These are phyloP conservation scores for Trigoniulus corallinus DNA, from an alignment of 1,140 invertebrate genomes.

Conservation along the genomic window DNA sequence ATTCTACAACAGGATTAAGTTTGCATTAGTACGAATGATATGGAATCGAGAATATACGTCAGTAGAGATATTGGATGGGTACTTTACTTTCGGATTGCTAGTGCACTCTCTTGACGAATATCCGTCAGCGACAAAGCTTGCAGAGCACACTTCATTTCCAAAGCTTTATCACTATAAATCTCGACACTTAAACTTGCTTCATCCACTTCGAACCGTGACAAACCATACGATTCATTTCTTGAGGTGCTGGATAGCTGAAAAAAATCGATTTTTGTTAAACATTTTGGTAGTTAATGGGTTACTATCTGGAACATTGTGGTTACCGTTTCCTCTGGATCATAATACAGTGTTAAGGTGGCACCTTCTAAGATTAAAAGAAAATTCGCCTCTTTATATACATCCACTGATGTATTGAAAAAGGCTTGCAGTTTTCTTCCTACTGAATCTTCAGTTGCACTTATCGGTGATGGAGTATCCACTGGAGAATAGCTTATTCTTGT, in stretches of 20 bases:
- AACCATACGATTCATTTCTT: constrained; percentile 48
- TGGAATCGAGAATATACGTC: constrained; percentile 3
- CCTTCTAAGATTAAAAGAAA: constrained; percentile 46
- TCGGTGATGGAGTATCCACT: constrained; percentile 14
- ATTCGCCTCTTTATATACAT: constrained; percentile 37
- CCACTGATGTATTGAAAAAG: constrained; percentile 49
- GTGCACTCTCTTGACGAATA: constrained; percentile 42
- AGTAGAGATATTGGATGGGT: not conserved
- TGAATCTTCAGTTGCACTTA: constrained; percentile 31
- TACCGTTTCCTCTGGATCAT: constrained; percentile 50
- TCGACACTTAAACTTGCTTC: constrained; percentile 44
- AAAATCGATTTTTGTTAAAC: too few species aligned
- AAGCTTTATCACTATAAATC: constrained; percentile 47
- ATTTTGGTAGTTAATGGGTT: too few species aligned
- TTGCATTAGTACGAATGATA: not conserved
- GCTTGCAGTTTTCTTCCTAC: constrained; percentile 50
- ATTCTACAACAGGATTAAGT: constrained; percentile 32
- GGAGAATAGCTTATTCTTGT: too few species aligned
- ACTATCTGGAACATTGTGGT: not conserved
- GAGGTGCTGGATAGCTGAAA: constrained; percentile 40
- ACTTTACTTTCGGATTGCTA: constrained; percentile 43
- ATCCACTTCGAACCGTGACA: constrained; percentile 51
- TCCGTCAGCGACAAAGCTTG: constrained; percentile 52
- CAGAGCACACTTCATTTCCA: constrained; percentile 50
- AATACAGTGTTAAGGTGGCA: constrained; percentile 47